Evolutionary conservation across 2,888 invertebrate genomes (phyloP).

Genomic region (Phyllotreta striolata): DNA sequence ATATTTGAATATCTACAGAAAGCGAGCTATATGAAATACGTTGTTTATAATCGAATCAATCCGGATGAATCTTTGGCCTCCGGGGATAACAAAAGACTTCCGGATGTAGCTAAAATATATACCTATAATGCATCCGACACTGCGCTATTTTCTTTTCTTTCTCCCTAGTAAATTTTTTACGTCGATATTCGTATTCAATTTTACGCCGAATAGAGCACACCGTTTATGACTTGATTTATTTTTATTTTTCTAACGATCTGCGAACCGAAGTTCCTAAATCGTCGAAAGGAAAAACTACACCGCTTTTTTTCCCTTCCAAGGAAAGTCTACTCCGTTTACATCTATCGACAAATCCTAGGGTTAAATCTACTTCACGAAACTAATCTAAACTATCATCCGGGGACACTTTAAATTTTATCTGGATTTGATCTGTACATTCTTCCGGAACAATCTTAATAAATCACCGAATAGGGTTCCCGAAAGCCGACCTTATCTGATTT

Average conservation of each 20-base stretch:
- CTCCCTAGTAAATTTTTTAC: not conserved
- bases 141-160: conserved; percentile 2
- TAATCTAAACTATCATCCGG: conserved; percentile 39
- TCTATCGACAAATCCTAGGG: conserved; percentile 31
- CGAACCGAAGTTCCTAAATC: conserved; percentile 24
- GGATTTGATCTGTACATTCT: conserved; percentile 39
- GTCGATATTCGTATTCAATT: conserved; percentile 16
- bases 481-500: conserved; percentile 35
- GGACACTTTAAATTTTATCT: conserved; percentile 38
- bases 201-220: conserved; percentile 23
- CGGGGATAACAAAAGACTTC: conserved; percentile 13
- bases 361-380: conserved; percentile 33
- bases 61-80: conserved; percentile 12
- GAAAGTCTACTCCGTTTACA: conserved; percentile 21
- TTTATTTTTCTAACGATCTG: conserved; percentile 30
- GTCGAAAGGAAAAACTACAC: conserved; percentile 14
- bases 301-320: conserved; percentile 10
- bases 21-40: not conserved
- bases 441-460: conserved; percentile 38
- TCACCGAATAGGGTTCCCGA: conserved; percentile 34
- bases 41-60: conserved; percentile 19
- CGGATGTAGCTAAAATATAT: conserved; percentile 11
- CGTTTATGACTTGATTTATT: conserved; percentile 28
- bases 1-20: conserved; percentile 16
- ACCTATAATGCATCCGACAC: not conserved